Percentiles rank a stretch among this genome's conserved stretches.
Evolutionary conservation across 2,797 vertebrate genomes (phyloP).

Genomic region (Nyctibius grandis): DNA sequence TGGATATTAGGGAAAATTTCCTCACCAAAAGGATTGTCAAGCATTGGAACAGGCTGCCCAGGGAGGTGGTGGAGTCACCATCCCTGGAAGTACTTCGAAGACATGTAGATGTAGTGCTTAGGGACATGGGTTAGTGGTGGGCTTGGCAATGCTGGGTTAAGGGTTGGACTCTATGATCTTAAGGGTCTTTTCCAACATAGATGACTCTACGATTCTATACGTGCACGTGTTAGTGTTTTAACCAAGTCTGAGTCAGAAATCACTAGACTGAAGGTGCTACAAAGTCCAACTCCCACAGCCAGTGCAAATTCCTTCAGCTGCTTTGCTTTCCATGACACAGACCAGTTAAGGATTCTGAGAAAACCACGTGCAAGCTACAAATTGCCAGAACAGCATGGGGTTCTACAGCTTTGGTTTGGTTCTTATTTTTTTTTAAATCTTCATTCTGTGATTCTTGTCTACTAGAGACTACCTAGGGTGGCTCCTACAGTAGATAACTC

Average conservation of each 20-base stretch:
- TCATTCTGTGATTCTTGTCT: background rate
- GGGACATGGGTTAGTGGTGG: background rate
- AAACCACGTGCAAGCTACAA: background rate
- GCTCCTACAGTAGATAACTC: background rate
- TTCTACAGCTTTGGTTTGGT: background rate
- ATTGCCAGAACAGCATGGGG: background rate
- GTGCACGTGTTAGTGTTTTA: background rate
- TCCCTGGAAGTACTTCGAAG: background rate
- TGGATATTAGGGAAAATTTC: background rate
- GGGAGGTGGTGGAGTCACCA: too few species aligned
- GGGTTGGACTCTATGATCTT: accelerated
- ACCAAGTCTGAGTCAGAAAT: background rate
- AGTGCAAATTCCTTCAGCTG: background rate
- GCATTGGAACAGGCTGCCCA: background rate
- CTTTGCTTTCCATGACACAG: background rate
- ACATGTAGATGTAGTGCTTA: accelerated
- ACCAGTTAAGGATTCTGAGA: background rate
- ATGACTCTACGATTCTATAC: background rate
- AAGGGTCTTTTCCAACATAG: background rate
- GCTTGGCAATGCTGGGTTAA: background rate
- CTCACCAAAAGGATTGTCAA: background rate
- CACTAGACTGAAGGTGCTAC: background rate
- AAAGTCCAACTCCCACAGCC: background rate
- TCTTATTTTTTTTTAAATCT: background rate
- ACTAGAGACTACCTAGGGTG: too few species aligned